Percentiles rank a stretch among this genome's conserved stretches.
Conservation (phyloP, 2,113 vertebrate species). For the Sylvietta virens region DNA sequence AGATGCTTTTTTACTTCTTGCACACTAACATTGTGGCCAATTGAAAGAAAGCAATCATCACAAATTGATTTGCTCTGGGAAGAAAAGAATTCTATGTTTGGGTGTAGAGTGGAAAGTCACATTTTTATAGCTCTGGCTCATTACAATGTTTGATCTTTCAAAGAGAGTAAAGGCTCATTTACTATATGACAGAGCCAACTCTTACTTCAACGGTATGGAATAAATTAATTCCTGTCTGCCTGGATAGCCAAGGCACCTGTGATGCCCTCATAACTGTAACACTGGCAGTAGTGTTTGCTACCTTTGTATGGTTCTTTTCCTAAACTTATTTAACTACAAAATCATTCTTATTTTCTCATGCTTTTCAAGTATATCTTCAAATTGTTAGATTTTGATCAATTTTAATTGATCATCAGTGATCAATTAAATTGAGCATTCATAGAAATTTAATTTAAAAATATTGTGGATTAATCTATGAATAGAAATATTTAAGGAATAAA, state of each 20-base stretch:
- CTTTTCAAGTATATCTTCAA: not conserved
- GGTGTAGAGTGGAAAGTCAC: not conserved
- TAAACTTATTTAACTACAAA: not conserved
- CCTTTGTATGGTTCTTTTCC: not conserved
- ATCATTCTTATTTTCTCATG: not conserved
- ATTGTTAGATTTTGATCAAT: not conserved
- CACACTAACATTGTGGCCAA: not conserved
- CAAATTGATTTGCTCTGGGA: not conserved
- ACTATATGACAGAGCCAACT: not conserved
- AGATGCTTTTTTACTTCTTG: not conserved
- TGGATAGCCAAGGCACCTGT: not conserved
- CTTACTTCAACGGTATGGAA: not conserved
- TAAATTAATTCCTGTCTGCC: not conserved
- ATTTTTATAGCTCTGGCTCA: not conserved
- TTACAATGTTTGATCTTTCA: not conserved
- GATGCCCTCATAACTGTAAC: not conserved
- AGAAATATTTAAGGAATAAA: not conserved
- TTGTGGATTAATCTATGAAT: not conserved
- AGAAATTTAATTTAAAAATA: not conserved
- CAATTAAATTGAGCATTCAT: not conserved
- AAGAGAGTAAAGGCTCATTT: not conserved
- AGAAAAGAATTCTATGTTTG: not conserved
- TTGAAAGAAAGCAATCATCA: not conserved
- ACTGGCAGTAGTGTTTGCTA: not conserved
- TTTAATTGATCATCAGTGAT: not conserved